Conservation (phyloP, 2,888 invertebrate species). For the Bombylius discolor region DNA sequence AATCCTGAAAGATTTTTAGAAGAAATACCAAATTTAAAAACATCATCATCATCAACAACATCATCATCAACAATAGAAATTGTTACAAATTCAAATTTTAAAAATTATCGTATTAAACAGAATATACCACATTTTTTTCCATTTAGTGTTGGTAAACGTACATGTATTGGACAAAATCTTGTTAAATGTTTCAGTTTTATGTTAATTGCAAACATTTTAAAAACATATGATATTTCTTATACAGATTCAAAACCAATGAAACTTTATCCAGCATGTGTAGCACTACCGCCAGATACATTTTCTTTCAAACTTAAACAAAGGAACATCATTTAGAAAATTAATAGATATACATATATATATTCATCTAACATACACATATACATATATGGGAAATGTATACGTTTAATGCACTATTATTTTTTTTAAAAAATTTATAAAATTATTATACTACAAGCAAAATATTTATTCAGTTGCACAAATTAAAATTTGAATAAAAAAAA, state of each 20-base stretch:
- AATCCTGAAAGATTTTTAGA: conserved; percentile 63
- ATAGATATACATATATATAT: too few species aligned
- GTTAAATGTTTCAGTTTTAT: conserved; percentile 66
- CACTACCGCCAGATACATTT: conserved; percentile 60
- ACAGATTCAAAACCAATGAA: conserved; percentile 41
- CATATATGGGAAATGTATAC: too few species aligned
- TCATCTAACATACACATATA: too few species aligned
- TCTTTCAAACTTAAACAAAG: conserved; percentile 45
- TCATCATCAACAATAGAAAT: not conserved
- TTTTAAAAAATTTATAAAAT: too few species aligned
- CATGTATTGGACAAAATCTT: conserved; percentile 71
- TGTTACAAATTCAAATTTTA: conserved; percentile 9
- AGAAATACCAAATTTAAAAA: not conserved
- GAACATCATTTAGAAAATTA: not conserved
- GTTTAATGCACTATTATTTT: too few species aligned
- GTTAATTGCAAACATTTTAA: conserved; percentile 56
- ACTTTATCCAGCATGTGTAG: conserved; percentile 56
- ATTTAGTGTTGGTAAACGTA: conserved; percentile 75
- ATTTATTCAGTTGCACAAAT: too few species aligned
- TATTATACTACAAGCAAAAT: too few species aligned
- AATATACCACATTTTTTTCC: conserved; percentile 64
- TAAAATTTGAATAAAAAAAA: too few species aligned
- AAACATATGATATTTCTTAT: conserved; percentile 53
- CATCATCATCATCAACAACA: not conserved
- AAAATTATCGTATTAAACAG: conserved; percentile 35